Conservation (phyloP, 2,888 invertebrate genomes). For the Nebria brevicollis region DNA sequence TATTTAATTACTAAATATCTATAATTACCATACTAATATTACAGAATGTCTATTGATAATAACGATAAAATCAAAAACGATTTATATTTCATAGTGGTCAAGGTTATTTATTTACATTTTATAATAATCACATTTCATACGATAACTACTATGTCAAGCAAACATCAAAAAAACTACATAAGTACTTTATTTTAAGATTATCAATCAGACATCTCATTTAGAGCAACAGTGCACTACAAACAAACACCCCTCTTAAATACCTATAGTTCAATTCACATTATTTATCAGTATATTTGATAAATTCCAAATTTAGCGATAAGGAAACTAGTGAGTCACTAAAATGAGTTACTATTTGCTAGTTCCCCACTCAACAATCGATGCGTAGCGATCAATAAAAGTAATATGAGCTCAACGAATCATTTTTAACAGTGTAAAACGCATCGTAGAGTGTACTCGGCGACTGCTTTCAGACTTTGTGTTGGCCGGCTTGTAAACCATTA, state of each 20-base stretch:
- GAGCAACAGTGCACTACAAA: no score
- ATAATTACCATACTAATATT: neutral
- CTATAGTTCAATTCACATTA: no score
- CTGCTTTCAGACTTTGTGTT: neutral
- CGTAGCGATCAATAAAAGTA: neutral
- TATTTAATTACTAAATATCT: neutral
- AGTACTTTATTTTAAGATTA: no score
- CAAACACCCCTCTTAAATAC: no score
- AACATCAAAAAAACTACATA: no score
- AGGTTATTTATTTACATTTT: neutral
- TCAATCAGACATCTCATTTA: no score
- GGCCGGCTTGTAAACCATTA: conserved; percentile 4
- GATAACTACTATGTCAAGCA: no score
- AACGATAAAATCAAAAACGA: neutral
- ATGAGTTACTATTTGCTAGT: neutral
- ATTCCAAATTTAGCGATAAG: no score
- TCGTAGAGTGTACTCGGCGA: neutral
- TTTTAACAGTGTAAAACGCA: neutral
- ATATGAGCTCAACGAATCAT: neutral
- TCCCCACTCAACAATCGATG: neutral
- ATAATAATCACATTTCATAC: no score
- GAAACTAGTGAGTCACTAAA: neutral
- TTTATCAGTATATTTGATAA: no score
- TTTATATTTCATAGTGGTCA: neutral
- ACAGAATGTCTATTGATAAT: neutral